Evolutionary conservation across 2,113 vertebrate species (phyloP).

Genomic region (Montifringilla adamsi): DNA sequence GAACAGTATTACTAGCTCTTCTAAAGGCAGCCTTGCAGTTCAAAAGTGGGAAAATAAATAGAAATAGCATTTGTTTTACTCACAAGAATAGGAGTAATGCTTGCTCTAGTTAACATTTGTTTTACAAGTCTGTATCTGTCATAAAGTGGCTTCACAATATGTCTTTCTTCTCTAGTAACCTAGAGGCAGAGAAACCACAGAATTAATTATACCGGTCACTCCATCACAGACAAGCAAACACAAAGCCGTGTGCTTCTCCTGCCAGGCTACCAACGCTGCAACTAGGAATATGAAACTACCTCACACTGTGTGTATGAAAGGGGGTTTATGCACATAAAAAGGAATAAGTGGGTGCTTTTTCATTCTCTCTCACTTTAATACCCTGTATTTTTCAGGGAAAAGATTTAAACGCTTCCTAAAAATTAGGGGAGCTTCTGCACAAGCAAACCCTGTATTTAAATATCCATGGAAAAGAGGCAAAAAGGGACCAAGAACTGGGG

Average conservation of each 20-base stretch:
- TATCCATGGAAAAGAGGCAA: neutral
- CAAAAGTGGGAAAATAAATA: neutral
- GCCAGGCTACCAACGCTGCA: neutral
- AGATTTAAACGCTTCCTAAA: neutral
- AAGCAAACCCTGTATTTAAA: neutral
- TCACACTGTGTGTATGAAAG: neutral
- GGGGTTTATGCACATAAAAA: neutral
- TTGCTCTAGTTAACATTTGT: constrained; percentile 96
- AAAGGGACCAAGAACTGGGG: neutral
- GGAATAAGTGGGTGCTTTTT: neutral
- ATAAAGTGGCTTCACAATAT: constrained; percentile 93
- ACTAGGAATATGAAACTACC: neutral
- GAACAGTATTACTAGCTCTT: neutral
- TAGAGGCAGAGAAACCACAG: constrained; percentile 71
- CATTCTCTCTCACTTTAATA: neutral
- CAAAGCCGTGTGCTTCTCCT: constrained; percentile 15
- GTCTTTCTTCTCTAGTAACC: constrained; percentile 92
- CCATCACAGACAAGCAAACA: constrained; percentile 46
- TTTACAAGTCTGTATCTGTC: constrained; percentile 96
- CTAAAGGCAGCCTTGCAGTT: constrained; percentile 7
- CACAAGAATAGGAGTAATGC: constrained; percentile 91
- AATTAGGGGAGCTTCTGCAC: neutral
- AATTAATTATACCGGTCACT: constrained; percentile 60
- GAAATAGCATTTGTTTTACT: constrained; percentile 69
- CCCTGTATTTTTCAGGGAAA: neutral